A percentile compares a stretch with the other conserved stretches of the same genome.
phyloP scores from a whole-genome alignment of 2,113 vertebrate genomes.

The Callipepla squamata region DNA sequence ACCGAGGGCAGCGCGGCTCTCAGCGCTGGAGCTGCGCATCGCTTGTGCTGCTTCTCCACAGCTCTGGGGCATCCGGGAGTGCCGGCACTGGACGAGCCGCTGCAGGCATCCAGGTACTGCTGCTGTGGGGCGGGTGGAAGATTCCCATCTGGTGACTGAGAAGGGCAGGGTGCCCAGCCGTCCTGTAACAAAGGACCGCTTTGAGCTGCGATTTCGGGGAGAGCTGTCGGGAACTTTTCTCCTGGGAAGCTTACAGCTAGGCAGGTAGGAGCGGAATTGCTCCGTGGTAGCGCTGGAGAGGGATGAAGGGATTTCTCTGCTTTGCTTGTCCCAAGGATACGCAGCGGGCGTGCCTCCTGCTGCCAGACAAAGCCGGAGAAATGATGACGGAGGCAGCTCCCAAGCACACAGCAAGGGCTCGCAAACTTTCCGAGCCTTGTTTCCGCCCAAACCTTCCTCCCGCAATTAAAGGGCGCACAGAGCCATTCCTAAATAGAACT shows the following conservation, averaged over 20 bases:
- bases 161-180: background rate
- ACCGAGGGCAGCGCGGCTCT: background rate
- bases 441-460: background rate
- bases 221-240: background rate
- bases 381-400: constrained; percentile 5
- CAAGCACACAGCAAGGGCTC: background rate
- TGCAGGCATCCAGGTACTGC: constrained; percentile 52
- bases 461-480: background rate
- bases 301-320: background rate
- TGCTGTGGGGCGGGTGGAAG: background rate
- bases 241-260: background rate
- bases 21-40: background rate
- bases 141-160: constrained; percentile 31
- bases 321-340: background rate
- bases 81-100: constrained; percentile 20
- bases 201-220: background rate
- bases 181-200: constrained; percentile 44
- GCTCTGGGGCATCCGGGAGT: background rate
- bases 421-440: background rate
- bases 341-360: constrained; percentile 35
- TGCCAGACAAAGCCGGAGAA: constrained; percentile 54
- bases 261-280: background rate
- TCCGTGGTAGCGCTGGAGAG: background rate
- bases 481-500: background rate
- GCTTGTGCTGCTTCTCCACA: background rate